These are phyloP conservation scores for Chaunax sp. DNA, from an alignment of 2,797 vertebrate species.

Conservation along the genomic window DNA sequence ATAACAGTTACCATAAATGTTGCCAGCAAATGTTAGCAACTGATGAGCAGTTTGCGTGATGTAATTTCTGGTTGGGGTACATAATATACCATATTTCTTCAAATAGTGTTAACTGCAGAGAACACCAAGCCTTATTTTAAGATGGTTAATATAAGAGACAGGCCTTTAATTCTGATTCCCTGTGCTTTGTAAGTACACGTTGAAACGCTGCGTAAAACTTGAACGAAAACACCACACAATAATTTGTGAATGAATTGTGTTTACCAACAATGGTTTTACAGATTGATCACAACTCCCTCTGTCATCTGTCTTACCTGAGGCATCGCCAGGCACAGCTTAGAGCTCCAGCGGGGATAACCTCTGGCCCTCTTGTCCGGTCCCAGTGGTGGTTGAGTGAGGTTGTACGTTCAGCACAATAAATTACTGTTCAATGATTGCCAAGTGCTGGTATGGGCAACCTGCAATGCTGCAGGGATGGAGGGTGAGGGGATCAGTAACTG, in stretches of 20 bases:
- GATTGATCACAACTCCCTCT: too few species aligned
- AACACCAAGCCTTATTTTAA: neutral
- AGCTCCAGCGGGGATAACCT: slow-evolving; percentile 88
- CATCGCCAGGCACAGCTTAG: slow-evolving; percentile 94
- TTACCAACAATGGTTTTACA: neutral
- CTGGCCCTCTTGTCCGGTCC: slow-evolving; percentile 86
- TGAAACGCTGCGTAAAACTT: neutral
- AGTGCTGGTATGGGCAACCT: slow-evolving; percentile 45
- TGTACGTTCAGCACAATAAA: slow-evolving; percentile 47
- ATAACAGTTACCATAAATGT: neutral
- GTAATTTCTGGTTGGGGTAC: neutral
- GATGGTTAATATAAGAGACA: neutral
- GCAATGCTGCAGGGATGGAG: slow-evolving; percentile 21
- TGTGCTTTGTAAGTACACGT: neutral
- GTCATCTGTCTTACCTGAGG: slow-evolving; percentile 90
- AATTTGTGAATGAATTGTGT: neutral
- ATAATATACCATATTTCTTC: neutral
- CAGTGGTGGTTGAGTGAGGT: slow-evolving; percentile 83
- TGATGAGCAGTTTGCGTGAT: neutral
- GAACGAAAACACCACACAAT: neutral
- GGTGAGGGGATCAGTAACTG: slow-evolving; percentile 28
- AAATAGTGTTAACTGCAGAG: neutral
- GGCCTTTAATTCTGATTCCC: neutral
- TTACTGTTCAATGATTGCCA: slow-evolving; percentile 31
- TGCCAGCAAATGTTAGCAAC: neutral